phyloP scores from a whole-genome alignment of 2,113 vertebrate genomes.

The Nesoenas mayeri region DNA sequence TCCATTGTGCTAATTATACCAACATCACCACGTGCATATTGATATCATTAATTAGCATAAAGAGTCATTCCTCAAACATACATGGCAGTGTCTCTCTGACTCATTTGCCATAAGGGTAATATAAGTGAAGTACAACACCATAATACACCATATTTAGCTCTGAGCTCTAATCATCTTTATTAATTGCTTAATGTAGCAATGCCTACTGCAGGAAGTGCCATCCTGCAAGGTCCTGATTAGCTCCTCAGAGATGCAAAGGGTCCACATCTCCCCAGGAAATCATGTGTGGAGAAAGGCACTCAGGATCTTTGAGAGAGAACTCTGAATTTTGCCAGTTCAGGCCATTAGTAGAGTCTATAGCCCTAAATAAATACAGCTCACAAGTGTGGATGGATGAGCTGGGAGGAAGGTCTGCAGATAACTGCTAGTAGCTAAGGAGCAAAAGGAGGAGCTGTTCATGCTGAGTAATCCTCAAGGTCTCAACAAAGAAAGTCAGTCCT shows the following conservation, averaged over 20 bases:
- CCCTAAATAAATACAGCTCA: background rate
- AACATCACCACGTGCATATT: constrained; percentile 72
- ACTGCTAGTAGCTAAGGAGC: constrained; percentile 18
- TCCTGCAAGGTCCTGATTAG: constrained; percentile 25
- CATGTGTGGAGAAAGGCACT: background rate
- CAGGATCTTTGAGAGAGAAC: background rate
- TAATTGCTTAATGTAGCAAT: constrained; percentile 66
- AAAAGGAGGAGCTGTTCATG: background rate
- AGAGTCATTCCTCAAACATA: constrained; percentile 75
- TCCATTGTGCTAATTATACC: constrained; percentile 68
- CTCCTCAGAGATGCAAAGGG: background rate
- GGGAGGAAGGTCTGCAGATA: constrained; percentile 14
- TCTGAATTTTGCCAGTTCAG: background rate
- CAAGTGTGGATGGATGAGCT: background rate
- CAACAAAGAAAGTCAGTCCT: background rate
- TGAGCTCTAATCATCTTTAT: constrained; percentile 70
- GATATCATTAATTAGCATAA: constrained; percentile 78
- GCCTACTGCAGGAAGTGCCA: constrained; percentile 22
- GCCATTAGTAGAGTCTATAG: background rate
- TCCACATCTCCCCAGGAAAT: background rate
- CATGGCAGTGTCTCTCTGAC: constrained; percentile 29
- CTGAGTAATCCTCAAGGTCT: constrained; percentile 7
- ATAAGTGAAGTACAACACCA: constrained; percentile 47
- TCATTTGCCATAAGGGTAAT: constrained; percentile 65
- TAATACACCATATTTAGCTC: constrained; percentile 64